These are phyloP conservation scores for Pteronotus mesoamericanus DNA, from an alignment of 2,797 vertebrate species.

Conservation along the genomic window DNA sequence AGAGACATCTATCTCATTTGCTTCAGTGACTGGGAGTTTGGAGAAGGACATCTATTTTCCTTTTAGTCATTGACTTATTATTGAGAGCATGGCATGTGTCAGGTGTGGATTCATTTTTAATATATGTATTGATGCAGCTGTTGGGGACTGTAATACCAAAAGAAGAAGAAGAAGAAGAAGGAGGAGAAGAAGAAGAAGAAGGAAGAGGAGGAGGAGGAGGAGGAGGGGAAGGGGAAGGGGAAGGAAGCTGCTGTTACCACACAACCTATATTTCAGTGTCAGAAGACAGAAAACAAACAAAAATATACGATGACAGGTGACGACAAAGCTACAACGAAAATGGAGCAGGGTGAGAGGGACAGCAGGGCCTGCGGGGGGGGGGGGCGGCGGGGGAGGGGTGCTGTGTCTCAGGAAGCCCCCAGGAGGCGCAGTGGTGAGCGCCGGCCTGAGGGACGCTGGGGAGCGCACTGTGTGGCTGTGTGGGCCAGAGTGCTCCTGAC, in stretches of 20 bases:
- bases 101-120: neutral
- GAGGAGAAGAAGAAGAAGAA: too few species aligned
- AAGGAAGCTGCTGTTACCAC: neutral
- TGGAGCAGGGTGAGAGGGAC: neutral
- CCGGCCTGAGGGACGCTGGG: neutral
- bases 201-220: too few species aligned
- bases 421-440: neutral
- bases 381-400: rapidly evolving
- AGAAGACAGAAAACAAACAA: neutral
- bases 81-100: neutral
- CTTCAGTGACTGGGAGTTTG: neutral
- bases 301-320: too few species aligned
- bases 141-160: neutral
- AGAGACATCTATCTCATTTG: neutral
- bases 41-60: neutral
- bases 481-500: neutral
- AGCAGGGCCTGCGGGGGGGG: too few species aligned
- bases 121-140: neutral
- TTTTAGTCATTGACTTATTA: neutral
- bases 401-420: neutral
- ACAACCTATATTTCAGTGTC: neutral
- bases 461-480: neutral
- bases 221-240: neutral
- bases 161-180: too few species aligned
- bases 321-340: neutral